Percentiles rank a stretch among this genome's conserved stretches.
Conservation (phyloP, 2,797 vertebrate genomes). For the Pteropus rufus region DNA sequence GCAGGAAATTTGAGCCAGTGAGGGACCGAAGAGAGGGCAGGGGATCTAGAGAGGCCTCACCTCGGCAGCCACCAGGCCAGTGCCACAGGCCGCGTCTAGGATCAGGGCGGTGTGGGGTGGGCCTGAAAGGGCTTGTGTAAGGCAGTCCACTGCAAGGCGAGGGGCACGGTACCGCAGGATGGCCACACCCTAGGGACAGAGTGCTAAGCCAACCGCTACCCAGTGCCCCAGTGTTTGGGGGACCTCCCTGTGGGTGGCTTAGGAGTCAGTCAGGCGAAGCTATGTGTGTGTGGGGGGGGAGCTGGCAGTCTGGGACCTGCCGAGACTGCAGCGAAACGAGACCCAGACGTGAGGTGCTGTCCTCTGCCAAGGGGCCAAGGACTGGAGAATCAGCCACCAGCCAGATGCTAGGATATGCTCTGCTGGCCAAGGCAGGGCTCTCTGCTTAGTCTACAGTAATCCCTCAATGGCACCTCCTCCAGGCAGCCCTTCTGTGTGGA, state of each 20-base stretch:
- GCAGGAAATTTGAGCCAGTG: background rate
- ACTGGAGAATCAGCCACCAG: background rate
- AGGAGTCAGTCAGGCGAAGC: background rate
- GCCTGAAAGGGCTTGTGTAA: constrained; percentile 82
- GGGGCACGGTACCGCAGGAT: constrained; percentile 89
- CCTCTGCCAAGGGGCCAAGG: background rate
- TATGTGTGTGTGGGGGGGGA: background rate
- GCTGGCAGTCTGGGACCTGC: background rate
- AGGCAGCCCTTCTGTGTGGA: background rate
- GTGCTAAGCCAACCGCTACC: background rate
- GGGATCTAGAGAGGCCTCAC: constrained; percentile 68
- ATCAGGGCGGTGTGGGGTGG: constrained; percentile 80
- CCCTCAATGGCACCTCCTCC: background rate
- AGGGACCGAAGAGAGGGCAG: background rate
- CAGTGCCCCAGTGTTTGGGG: background rate
- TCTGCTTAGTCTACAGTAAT: background rate
- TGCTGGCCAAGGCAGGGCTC: background rate
- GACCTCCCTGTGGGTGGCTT: background rate
- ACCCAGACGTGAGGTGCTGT: background rate
- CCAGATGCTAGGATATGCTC: background rate
- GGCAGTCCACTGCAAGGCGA: constrained; percentile 82
- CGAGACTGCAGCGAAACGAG: background rate
- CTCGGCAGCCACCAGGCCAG: constrained; percentile 89
- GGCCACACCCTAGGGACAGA: constrained; percentile 85
- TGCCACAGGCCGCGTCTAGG: constrained; percentile 94